Conservation (phyloP, 2,113 vertebrate species). For the Chascanopsetta lugubris region DNA sequence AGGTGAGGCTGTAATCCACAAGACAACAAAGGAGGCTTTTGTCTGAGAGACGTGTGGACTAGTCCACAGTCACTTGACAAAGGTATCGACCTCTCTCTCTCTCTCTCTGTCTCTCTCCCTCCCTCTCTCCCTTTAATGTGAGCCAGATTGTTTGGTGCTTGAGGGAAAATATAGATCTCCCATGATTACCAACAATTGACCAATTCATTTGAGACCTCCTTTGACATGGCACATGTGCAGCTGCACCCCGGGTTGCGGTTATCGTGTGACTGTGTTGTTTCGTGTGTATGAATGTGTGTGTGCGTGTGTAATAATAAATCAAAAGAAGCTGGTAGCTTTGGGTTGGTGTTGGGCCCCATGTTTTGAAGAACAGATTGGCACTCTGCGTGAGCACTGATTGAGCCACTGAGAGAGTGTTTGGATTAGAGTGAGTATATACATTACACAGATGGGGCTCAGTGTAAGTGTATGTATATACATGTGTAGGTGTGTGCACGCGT, state of each 20-base stretch:
- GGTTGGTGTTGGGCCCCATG: conserved; percentile 51
- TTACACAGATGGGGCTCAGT: conserved; percentile 58
- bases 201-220: conserved; percentile 73
- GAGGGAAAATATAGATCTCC: conserved; percentile 71
- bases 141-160: conserved; percentile 71
- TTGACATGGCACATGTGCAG: conserved; percentile 61
- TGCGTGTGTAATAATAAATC: conserved; percentile 61
- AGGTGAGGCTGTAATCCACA: conserved; percentile 37
- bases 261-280: conserved; percentile 22
- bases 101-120: conserved; percentile 45
- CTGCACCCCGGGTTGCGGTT: conserved; percentile 60
- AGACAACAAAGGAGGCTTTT: conserved; percentile 68
- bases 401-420: conserved; percentile 64
- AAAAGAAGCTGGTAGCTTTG: conserved; percentile 62
- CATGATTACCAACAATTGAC: conserved; percentile 77
- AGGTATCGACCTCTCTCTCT: conserved; percentile 57
- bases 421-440: conserved; percentile 59
- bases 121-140: too few species aligned
- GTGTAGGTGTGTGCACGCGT: not conserved
- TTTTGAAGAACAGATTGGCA: conserved; percentile 65
- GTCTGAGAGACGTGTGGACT: conserved; percentile 62
- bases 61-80: conserved; percentile 47
- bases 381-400: conserved; percentile 54
- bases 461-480: conserved; percentile 17
- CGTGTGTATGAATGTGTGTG: conserved; percentile 23